Conservation (phyloP, 2,888 invertebrate species). For the Eubasilissa splendida region DNA sequence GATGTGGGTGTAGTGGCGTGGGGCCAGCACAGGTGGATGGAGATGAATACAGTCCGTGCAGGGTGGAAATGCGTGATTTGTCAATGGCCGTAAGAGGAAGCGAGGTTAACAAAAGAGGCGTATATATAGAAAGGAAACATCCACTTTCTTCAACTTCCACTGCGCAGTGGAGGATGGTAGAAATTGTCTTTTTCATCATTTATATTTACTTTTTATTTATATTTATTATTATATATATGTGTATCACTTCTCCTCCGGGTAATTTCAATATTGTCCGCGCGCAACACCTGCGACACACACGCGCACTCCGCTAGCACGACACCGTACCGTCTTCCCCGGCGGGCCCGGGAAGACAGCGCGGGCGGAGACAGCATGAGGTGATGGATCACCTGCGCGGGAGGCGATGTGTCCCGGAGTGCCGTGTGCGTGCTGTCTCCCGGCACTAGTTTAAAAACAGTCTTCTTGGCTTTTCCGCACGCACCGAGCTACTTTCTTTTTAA, state of each 20-base stretch:
- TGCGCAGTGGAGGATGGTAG: slow-evolving; percentile 16
- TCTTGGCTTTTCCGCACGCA: slow-evolving; percentile 99
- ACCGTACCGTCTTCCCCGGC: neutral
- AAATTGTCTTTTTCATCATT: slow-evolving; percentile 11
- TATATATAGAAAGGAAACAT: neutral
- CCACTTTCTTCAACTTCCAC: slow-evolving; percentile 17
- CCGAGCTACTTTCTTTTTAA: slow-evolving; percentile 97
- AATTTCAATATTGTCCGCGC: slow-evolving; percentile 52
- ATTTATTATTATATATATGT: slow-evolving; percentile 46
- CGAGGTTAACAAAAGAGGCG: neutral
- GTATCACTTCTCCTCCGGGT: slow-evolving; percentile 47
- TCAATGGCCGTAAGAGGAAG: too few species aligned
- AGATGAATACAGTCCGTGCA: too few species aligned
- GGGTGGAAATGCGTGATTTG: too few species aligned
- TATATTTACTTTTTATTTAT: slow-evolving; percentile 27
- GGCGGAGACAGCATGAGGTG: slow-evolving; percentile 1
- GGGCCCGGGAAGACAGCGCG: neutral
- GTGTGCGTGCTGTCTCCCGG: slow-evolving; percentile 1
- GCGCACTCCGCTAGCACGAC: slow-evolving; percentile 2
- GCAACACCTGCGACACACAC: slow-evolving; percentile 8
- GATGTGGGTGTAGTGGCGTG: neutral
- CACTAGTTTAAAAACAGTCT: slow-evolving; percentile 87
- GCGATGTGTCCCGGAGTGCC: neutral
- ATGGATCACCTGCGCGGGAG: neutral
- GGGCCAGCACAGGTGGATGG: neutral